Evolutionary conservation across 1,140 invertebrate species (phyloP).

Genomic region (Samia ricini): DNA sequence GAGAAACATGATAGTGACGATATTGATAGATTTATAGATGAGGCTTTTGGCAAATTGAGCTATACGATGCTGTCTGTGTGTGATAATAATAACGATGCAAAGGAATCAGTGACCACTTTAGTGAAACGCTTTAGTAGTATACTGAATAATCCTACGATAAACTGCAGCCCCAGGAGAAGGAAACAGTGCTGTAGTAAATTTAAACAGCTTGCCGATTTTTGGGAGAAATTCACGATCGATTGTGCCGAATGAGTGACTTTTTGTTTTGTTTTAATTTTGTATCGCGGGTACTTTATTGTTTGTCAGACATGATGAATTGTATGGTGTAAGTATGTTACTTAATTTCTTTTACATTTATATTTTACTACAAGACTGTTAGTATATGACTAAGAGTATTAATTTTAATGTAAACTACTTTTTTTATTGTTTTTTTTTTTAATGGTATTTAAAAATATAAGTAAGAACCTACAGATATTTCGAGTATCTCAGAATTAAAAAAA

Average conservation of each 20-base stretch:
- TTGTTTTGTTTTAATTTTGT: neutral
- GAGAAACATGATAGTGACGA: slow-evolving; percentile 32
- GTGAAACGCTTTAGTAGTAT: slow-evolving; percentile 56
- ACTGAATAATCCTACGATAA: slow-evolving; percentile 37
- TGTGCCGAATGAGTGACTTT: neutral
- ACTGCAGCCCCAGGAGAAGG: slow-evolving; percentile 40
- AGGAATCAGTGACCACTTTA: slow-evolving; percentile 54
- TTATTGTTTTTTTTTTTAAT: too few species aligned
- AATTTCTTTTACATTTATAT: too few species aligned
- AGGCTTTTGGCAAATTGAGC: slow-evolving; percentile 51
- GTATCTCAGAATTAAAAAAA: too few species aligned
- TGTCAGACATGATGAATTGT: too few species aligned
- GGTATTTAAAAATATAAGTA: too few species aligned
- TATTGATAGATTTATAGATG: slow-evolving; percentile 53
- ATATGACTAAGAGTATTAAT: too few species aligned
- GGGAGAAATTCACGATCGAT: slow-evolving; percentile 42
- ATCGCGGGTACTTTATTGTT: neutral
- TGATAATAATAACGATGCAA: slow-evolving; percentile 33
- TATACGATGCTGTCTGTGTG: slow-evolving; percentile 15
- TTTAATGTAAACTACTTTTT: too few species aligned
- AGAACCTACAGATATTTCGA: too few species aligned
- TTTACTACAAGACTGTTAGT: too few species aligned
- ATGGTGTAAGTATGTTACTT: neutral
- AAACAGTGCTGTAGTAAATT: slow-evolving; percentile 52
- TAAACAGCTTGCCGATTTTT: slow-evolving; percentile 57